Percentiles rank a stretch among this genome's conserved stretches.
These are phyloP conservation scores for Myiozetetes cayanensis DNA, from an alignment of 2,113 vertebrate species.

Conservation along the genomic window DNA sequence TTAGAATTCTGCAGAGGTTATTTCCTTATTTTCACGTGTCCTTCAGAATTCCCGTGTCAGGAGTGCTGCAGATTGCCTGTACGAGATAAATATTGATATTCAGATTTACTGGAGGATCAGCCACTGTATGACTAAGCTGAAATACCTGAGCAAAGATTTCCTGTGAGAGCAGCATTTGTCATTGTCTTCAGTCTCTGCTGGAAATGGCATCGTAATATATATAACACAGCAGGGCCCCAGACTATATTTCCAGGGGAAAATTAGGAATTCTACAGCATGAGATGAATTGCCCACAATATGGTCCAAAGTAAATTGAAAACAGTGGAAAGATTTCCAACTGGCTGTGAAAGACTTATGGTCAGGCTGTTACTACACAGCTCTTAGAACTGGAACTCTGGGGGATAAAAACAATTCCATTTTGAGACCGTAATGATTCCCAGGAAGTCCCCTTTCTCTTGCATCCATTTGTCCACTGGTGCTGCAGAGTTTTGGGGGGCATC, in stretches of 20 bases:
- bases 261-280: neutral
- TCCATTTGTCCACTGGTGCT: neutral
- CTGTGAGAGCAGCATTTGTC: neutral
- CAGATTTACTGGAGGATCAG: neutral
- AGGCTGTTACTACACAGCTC: neutral
- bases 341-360: neutral
- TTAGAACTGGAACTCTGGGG: neutral
- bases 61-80: neutral
- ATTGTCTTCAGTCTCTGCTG: neutral
- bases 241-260: neutral
- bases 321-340: neutral
- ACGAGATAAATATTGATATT: neutral
- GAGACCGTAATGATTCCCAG: neutral
- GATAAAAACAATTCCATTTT: neutral
- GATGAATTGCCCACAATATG: neutral
- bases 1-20: neutral
- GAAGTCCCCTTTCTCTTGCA: neutral
- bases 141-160: neutral
- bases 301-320: constrained; percentile 3
- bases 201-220: neutral
- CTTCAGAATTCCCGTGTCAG: neutral
- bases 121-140: neutral
- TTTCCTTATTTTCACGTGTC: neutral
- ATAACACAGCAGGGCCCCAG: neutral
- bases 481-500: neutral